phyloP scores from a whole-genome alignment of 2,888 invertebrate species.

The Mimas tiliae region DNA sequence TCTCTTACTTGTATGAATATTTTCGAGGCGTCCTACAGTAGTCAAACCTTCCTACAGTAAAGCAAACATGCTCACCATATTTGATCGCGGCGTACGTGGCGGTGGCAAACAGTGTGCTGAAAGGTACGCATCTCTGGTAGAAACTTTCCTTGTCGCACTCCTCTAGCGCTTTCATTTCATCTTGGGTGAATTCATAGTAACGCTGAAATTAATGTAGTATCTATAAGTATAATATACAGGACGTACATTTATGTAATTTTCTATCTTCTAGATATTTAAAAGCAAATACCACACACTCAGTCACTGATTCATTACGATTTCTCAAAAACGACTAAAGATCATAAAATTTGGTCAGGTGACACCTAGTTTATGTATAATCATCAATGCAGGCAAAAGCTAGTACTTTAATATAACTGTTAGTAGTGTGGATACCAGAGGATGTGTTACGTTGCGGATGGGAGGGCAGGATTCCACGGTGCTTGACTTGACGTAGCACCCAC shows the following conservation, averaged over 20 bases:
- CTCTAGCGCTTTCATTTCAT: slow-evolving; percentile 88
- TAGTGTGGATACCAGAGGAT: slow-evolving; percentile 65
- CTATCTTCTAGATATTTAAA: too few relatives aligned
- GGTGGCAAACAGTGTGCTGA: slow-evolving; percentile 86
- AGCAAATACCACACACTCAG: too few relatives aligned
- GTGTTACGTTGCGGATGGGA: slow-evolving; percentile 62
- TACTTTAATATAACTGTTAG: background rate
- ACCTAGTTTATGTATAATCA: too few relatives aligned
- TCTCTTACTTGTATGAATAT: slow-evolving; percentile 74
- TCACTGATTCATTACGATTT: too few relatives aligned
- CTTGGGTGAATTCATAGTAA: slow-evolving; percentile 87
- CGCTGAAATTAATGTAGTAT: slow-evolving; percentile 57
- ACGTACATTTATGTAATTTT: too few relatives aligned
- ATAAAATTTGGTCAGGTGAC: too few relatives aligned
- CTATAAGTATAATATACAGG: background rate
- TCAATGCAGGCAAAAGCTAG: too few relatives aligned
- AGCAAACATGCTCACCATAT: slow-evolving; percentile 73
- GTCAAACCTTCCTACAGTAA: slow-evolving; percentile 35
- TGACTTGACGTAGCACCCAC: slow-evolving; percentile 51
- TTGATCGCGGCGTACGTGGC: slow-evolving; percentile 87
- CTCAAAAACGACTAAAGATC: too few relatives aligned
- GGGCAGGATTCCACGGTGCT: slow-evolving; percentile 52
- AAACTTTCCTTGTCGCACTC: slow-evolving; percentile 93
- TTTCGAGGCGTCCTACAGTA: slow-evolving; percentile 61
- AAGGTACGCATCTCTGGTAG: slow-evolving; percentile 89